A percentile compares a stretch with the other conserved stretches of the same genome.
These are phyloP conservation scores for Scomber colias DNA, from an alignment of 2,113 vertebrate species.

Conservation along the genomic window DNA sequence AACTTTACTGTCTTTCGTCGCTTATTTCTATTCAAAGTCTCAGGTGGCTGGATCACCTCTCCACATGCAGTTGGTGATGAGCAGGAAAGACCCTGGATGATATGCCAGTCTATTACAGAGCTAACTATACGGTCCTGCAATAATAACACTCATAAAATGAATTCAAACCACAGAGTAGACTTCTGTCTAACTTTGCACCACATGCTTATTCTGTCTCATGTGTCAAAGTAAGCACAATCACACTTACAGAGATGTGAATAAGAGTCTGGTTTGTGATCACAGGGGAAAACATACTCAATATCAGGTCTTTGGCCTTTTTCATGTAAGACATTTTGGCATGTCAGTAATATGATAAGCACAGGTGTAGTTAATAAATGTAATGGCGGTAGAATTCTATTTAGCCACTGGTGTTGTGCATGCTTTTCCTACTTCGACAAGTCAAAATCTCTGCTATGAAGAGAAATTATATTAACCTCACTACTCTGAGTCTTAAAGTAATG, in stretches of 20 bases:
- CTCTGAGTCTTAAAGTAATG: background rate
- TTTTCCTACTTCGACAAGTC: background rate
- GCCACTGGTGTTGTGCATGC: background rate
- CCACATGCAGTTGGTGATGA: too few relatives aligned
- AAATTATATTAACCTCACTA: background rate
- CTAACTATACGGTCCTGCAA: background rate
- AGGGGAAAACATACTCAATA: constrained; percentile 1
- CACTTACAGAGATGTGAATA: background rate
- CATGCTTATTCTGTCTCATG: background rate
- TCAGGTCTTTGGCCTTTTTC: constrained; percentile 1
- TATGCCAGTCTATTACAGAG: background rate
- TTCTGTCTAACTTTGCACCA: constrained; percentile 4
- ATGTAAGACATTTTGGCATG: constrained; percentile 2
- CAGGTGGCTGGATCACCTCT: too few relatives aligned
- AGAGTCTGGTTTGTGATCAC: background rate
- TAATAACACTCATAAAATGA: background rate
- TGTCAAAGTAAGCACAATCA: background rate
- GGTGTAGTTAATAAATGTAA: background rate
- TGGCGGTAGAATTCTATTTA: constrained; percentile 11
- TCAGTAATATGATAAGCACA: background rate
- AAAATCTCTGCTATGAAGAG: background rate
- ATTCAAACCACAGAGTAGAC: background rate
- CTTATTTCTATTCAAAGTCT: too few relatives aligned
- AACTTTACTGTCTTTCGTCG: too few relatives aligned
- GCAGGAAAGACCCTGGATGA: too few relatives aligned